Evolutionary conservation across 2,113 vertebrate genomes (phyloP).

Genomic region (Lophotis ruficrista): DNA sequence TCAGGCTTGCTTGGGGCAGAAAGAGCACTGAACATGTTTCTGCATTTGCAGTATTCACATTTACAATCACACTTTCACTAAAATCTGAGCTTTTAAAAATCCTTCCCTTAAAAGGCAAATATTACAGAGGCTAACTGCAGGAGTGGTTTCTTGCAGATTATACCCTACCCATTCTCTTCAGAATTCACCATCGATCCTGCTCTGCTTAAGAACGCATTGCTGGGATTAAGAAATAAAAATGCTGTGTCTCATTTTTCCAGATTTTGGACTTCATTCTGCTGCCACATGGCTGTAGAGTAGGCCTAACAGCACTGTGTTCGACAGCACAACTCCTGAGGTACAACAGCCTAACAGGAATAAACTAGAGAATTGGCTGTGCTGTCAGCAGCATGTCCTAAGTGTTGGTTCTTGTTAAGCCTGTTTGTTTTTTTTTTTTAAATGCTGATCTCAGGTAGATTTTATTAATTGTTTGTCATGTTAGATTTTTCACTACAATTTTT

Average conservation of each 20-base stretch:
- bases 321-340: background rate
- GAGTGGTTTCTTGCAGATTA: background rate
- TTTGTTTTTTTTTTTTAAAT: background rate
- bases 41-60: background rate
- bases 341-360: background rate
- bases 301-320: background rate
- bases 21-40: background rate
- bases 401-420: background rate
- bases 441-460: background rate
- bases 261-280: background rate
- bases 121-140: background rate
- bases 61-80: background rate
- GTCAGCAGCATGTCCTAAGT: background rate
- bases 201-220: background rate
- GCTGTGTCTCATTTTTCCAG: background rate
- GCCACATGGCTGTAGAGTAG: background rate
- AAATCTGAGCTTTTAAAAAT: background rate
- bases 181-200: background rate
- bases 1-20: conserved; percentile 3
- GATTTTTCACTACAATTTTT: background rate
- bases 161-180: background rate
- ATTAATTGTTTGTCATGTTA: background rate
- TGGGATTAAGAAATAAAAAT: background rate
- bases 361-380: background rate
- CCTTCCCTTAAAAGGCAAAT: background rate